These are phyloP conservation scores for Platycercus adscitus DNA, from an alignment of 2,113 vertebrate species.

Conservation along the genomic window DNA sequence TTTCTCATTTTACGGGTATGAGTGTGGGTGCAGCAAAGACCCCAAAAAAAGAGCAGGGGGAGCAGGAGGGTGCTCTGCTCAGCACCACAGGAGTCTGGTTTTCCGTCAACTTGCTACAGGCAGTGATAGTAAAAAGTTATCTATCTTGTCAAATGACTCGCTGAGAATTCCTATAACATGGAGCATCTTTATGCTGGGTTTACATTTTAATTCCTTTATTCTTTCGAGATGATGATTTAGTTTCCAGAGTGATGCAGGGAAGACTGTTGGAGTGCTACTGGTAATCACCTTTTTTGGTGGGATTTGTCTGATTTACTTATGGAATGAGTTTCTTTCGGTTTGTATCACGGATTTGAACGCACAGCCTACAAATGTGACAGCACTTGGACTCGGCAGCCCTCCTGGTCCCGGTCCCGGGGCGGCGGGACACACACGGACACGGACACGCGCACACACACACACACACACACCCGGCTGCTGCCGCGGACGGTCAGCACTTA, in stretches of 20 bases:
- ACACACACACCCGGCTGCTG: not conserved
- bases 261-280: not conserved
- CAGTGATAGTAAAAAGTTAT: not conserved
- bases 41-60: not conserved
- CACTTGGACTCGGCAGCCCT: not conserved
- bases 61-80: not conserved
- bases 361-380: fast-evolving
- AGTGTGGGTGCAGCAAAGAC: not conserved
- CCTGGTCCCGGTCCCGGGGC: not conserved
- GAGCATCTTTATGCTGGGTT: not conserved
- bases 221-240: conserved; percentile 35
- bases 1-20: not conserved
- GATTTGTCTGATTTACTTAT: conserved; percentile 7
- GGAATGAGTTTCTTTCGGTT: conserved; percentile 8
- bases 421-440: not conserved
- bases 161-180: not conserved
- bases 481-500: not conserved
- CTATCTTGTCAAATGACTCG: not conserved
- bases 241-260: not conserved
- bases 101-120: not conserved
- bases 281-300: conserved; percentile 14
- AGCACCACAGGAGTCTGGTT: not conserved
- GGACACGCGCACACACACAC: too few relatives aligned
- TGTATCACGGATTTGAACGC: not conserved
- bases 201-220: conserved; percentile 21